phyloP scores from a whole-genome alignment of 64 coral and sea anemone genomes.

The Pocillopora damicornis region DNA sequence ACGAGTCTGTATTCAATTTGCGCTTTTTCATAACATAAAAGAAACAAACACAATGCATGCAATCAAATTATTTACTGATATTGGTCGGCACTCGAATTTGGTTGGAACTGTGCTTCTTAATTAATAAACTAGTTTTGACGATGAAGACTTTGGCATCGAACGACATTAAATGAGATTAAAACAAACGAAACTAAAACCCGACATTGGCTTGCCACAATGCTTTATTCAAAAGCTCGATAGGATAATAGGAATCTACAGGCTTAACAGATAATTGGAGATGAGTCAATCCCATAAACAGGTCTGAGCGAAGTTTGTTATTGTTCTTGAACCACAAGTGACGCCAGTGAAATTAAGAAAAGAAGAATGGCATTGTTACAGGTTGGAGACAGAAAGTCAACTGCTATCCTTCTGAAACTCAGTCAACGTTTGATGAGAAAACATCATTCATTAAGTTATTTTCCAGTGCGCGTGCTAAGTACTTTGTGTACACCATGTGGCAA shows the following conservation, averaged over 20 bases:
- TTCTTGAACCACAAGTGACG: neutral
- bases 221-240: neutral
- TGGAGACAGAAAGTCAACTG: neutral
- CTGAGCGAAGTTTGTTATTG: neutral
- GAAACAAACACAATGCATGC: neutral
- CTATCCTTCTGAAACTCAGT: neutral
- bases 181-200: neutral
- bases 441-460: neutral
- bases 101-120: neutral
- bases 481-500: neutral
- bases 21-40: neutral
- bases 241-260: neutral
- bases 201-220: neutral
- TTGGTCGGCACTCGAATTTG: neutral
- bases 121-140: neutral
- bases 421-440: neutral
- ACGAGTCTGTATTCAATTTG: neutral
- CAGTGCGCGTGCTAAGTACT: neutral
- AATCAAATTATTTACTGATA: neutral
- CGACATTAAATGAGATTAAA: neutral
- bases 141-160: neutral
- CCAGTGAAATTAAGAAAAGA: neutral
- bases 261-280: neutral
- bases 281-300: neutral
- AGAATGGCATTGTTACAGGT: neutral